Evolutionary conservation across 2,888 invertebrate species (phyloP).

Genomic region (Melinopterus prodromus): DNA sequence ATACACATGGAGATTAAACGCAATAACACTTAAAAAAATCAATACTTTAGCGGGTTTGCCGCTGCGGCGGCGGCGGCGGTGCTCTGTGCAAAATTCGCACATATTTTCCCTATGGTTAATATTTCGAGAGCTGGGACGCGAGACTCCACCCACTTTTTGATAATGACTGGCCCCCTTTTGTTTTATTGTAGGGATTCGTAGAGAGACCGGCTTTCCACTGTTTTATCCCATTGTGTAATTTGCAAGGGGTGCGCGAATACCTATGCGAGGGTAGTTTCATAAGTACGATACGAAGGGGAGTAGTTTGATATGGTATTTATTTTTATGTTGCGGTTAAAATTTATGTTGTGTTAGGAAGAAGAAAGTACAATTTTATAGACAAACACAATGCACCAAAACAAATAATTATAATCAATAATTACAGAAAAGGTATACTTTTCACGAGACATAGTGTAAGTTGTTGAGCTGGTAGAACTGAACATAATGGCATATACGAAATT

Average conservation of each 20-base stretch:
- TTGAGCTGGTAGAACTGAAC: too few species aligned
- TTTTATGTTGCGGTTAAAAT: too few species aligned
- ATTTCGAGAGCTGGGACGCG: neutral
- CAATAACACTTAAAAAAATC: slow-evolving; percentile 25
- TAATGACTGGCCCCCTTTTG: neutral
- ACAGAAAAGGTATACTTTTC: too few species aligned
- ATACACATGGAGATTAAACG: slow-evolving; percentile 27
- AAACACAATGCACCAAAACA: too few species aligned
- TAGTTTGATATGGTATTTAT: too few species aligned
- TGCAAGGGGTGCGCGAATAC: neutral
- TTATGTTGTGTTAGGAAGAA: too few species aligned
- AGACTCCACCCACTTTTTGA: neutral
- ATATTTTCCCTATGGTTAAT: neutral
- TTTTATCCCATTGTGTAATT: neutral
- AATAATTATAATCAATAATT: too few species aligned
- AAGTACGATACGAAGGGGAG: neutral
- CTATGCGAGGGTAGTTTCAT: neutral
- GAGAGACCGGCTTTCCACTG: neutral
- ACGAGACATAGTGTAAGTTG: too few species aligned
- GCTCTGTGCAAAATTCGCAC: neutral
- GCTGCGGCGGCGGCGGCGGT: neutral
- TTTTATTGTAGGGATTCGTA: neutral
- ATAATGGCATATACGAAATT: too few species aligned
- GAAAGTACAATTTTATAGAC: too few species aligned
- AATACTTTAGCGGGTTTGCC: slow-evolving; percentile 19